These are phyloP conservation scores for Hirtodrosophila alboralis DNA, from an alignment of 2,888 invertebrate species.

Conservation along the genomic window DNA sequence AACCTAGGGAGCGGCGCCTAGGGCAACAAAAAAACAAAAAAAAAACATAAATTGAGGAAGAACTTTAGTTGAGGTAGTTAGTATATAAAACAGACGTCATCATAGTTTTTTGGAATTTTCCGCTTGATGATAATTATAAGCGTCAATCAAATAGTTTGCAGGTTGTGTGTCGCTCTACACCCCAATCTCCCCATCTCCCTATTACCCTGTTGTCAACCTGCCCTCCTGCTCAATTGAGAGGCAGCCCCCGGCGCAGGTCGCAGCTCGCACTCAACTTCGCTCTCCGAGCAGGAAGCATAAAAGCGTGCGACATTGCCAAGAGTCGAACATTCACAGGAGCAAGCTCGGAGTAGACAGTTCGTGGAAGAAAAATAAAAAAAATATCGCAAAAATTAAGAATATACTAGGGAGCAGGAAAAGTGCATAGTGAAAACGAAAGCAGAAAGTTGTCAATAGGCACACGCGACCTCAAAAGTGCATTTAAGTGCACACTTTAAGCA, in stretches of 20 bases:
- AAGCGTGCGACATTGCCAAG: constrained; percentile 36
- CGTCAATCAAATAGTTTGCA: constrained; percentile 57
- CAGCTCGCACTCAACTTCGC: constrained; percentile 39
- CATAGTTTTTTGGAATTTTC: constrained; percentile 62
- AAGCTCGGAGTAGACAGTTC: constrained; percentile 58
- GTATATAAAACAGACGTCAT: constrained; percentile 1
- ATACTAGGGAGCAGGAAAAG: constrained; percentile 25
- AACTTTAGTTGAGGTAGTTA: too few species aligned
- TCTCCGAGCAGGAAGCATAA: constrained; percentile 49
- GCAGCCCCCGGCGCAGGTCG: not conserved
- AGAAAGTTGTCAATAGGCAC: constrained; percentile 10
- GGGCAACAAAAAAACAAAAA: too few species aligned
- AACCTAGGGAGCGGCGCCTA: too few species aligned
- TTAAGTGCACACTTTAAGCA: constrained; percentile 13
- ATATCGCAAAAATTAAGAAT: constrained; percentile 4
- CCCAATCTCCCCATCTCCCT: too few species aligned
- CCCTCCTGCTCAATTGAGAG: constrained; percentile 21
- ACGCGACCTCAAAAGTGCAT: constrained; percentile 2
- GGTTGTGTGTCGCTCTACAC: constrained; percentile 55
- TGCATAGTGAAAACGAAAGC: constrained; percentile 71
- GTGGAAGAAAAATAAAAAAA: constrained; percentile 12
- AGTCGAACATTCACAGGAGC: constrained; percentile 64
- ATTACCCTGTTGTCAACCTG: not conserved
- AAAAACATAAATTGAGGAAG: too few species aligned
- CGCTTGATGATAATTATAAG: constrained; percentile 61